Percentiles rank a stretch among this genome's conserved stretches.
Conservation (phyloP, 2,888 invertebrate species). For the Syrphus vitripennis region DNA sequence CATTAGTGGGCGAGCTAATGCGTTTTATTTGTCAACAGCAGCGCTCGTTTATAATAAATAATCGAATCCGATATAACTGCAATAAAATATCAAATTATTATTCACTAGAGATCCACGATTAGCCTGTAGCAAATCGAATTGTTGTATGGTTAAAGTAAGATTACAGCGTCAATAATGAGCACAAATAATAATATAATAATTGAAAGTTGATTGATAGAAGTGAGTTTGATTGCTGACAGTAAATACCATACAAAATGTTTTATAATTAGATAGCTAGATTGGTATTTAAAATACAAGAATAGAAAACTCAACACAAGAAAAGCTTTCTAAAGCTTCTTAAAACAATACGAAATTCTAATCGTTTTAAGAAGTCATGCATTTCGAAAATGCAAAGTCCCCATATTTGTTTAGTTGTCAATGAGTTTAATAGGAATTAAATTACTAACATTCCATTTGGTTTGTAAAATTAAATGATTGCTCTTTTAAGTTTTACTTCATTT, state of each 20-base stretch:
- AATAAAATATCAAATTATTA: slow-evolving; percentile 35
- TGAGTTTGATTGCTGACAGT: not conserved
- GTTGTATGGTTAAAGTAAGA: not conserved
- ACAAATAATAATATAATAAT: not conserved
- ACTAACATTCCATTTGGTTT: no score
- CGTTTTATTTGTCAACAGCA: slow-evolving; percentile 40
- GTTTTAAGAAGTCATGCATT: no score
- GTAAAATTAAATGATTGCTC: no score
- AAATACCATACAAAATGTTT: not conserved
- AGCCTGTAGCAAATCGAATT: not conserved
- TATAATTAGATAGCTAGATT: not conserved
- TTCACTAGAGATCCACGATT: slow-evolving; percentile 19
- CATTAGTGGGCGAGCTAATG: slow-evolving; percentile 25
- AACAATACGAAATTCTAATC: no score
- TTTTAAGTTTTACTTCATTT: no score
- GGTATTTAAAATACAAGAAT: no score
- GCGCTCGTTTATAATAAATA: slow-evolving; percentile 18
- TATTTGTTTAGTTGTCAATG: no score
- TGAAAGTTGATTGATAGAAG: not conserved
- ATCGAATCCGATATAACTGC: not conserved
- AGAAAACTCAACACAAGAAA: no score
- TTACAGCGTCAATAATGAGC: not conserved
- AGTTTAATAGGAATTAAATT: no score
- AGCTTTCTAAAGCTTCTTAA: no score
- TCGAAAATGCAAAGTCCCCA: no score